phyloP scores from a whole-genome alignment of 2,113 vertebrate genomes.

The Pterocles orientalis region DNA sequence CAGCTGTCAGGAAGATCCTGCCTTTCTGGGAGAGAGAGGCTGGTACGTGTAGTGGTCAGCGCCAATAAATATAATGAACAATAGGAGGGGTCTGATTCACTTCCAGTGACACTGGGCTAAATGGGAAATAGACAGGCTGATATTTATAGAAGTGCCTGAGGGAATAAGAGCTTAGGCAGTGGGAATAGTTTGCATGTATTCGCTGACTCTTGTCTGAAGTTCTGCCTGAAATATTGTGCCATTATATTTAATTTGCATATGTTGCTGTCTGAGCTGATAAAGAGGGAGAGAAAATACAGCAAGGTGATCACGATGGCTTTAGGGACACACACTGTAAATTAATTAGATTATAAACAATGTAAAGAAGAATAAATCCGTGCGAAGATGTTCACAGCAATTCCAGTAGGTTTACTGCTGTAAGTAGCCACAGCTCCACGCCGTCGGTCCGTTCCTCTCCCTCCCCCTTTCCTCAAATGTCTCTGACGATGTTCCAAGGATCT shows the following conservation, averaged over 20 bases:
- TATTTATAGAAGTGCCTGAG: neutral
- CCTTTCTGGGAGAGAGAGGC: neutral
- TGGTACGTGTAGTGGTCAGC: neutral
- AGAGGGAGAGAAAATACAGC: neutral
- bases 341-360: neutral
- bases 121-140: neutral
- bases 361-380: neutral
- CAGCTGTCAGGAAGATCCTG: neutral
- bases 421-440: neutral
- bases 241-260: neutral
- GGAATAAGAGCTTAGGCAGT: neutral
- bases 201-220: neutral
- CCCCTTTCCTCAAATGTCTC: neutral
- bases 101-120: conserved; percentile 1
- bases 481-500: neutral
- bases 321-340: neutral
- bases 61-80: neutral
- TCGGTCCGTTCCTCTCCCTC: neutral
- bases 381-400: neutral
- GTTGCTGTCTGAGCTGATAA: neutral
- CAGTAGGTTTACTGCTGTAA: neutral
- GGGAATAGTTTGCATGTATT: neutral
- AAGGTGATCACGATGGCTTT: neutral
- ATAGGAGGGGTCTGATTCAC: neutral
- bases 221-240: neutral